Percentiles rank a stretch among this genome's conserved stretches.
phyloP scores from a whole-genome alignment of 2,797 vertebrate genomes.

The Hephaestus fuliginosus region DNA sequence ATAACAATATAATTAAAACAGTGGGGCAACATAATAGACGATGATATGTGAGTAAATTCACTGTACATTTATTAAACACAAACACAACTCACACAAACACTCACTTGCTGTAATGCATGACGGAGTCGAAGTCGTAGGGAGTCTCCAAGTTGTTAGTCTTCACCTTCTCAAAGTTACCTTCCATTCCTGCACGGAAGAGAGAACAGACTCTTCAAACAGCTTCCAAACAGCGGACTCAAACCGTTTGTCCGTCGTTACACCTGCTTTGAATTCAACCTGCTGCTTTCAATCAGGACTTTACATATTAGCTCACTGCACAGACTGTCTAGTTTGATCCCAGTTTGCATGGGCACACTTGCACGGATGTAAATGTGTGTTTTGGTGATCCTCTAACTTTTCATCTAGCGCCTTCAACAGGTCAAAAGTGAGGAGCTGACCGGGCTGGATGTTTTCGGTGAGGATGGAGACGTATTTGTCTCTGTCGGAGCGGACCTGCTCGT shows the following conservation, averaged over 20 bases:
- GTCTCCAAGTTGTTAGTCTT: constrained; percentile 63
- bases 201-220: neutral
- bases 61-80: neutral
- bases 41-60: neutral
- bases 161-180: constrained; percentile 32
- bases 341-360: too few species aligned
- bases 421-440: constrained; percentile 51
- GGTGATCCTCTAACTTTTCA: too few species aligned
- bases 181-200: neutral
- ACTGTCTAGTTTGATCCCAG: too few species aligned
- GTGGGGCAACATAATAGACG: neutral
- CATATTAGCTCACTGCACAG: too few species aligned
- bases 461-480: constrained; percentile 61
- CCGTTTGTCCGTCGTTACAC: too few species aligned
- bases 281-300: too few species aligned
- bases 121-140: constrained; percentile 69
- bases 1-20: too few species aligned
- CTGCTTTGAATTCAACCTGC: too few species aligned
- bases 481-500: constrained; percentile 79
- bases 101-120: constrained; percentile 73
- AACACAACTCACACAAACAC: constrained; percentile 13
- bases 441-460: constrained; percentile 51
- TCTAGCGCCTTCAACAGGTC: too few species aligned
- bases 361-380: too few species aligned
- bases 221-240: neutral